phyloP scores from a whole-genome alignment of 2,797 vertebrate genomes.

The Bucorvus abyssinicus region DNA sequence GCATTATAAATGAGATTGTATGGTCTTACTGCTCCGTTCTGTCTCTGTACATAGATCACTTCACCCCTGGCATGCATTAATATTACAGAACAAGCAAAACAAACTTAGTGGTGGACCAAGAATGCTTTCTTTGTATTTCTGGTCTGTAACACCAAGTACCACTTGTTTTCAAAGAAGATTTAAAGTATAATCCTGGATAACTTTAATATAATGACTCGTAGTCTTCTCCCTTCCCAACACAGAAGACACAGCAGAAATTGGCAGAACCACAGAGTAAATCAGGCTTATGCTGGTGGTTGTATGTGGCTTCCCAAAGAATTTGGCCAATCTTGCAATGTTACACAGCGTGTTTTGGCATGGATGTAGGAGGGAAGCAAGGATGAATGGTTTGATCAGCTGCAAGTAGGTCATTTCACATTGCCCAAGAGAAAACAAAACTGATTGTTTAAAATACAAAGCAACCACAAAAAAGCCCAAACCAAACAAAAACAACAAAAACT shows the following conservation, averaged over 20 bases:
- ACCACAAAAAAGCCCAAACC: background rate
- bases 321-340: background rate
- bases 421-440: background rate
- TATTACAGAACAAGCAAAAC: background rate
- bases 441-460: background rate
- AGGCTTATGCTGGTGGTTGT: background rate
- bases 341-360: background rate
- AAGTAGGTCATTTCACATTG: background rate
- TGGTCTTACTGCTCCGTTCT: background rate
- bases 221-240: background rate
- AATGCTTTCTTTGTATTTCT: background rate
- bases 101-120: background rate
- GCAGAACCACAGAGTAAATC: background rate
- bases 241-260: background rate
- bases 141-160: background rate
- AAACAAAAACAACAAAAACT: background rate
- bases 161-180: background rate
- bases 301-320: background rate
- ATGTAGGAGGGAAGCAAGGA: background rate
- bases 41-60: background rate
- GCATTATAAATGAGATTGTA: background rate
- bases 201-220: background rate
- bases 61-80: background rate
- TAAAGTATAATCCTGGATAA: background rate
- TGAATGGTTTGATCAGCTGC: background rate